Evolutionary conservation across 2,113 vertebrate genomes (phyloP), one percentile per base, ranked within the genome.

Genomic region (Ageneiosus marmoratus): DNA sequence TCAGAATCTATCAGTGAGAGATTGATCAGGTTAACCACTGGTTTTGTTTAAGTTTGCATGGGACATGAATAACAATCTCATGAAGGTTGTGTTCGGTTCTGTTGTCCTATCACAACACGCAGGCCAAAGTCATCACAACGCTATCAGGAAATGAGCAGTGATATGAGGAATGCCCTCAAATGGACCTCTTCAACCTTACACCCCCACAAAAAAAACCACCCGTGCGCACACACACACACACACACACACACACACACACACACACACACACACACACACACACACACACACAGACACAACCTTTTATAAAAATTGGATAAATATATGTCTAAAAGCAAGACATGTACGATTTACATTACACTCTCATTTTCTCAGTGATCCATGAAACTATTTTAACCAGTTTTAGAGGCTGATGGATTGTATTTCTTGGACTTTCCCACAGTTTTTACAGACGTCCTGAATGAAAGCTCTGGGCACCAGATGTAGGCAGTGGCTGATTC

Each of bases 101-200:
- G 73, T 55, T 87, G 82, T 84, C 85, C 82, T 86, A 73, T 87
- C 53, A 22, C 73, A 81, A 77, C 63, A 77, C 32, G 24, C 77
- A 85, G 50, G 72, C 87, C 83, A 89, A 83, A 86, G 90, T 87
- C 78, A 83, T 91, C 91, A 91, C 83, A 63, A 89, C 63, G 37
- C 79, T 74, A 76, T 50, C 87, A 91, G 92, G 92, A 93, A 94
- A 94, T 94, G 86, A 80, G 70, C 81, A 90, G 85, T 89, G 93
- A 94, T 92, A 90, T 85, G 88, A 89, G 93, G 91, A 94, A 94
- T 93, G 92, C 88, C 87, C 84, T 77, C 77, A 82, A 77, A 65
- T 62, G 70, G 74, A 79, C 80, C 81, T 77, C 75, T 79, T 77
- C 60, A 76, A 81, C 79, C 78, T 67, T 53, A 75, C 58, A 60